Base-by-base conservation (phyloP, 1,140 invertebrate species). In the Drosophila biarmipes region DNA sequence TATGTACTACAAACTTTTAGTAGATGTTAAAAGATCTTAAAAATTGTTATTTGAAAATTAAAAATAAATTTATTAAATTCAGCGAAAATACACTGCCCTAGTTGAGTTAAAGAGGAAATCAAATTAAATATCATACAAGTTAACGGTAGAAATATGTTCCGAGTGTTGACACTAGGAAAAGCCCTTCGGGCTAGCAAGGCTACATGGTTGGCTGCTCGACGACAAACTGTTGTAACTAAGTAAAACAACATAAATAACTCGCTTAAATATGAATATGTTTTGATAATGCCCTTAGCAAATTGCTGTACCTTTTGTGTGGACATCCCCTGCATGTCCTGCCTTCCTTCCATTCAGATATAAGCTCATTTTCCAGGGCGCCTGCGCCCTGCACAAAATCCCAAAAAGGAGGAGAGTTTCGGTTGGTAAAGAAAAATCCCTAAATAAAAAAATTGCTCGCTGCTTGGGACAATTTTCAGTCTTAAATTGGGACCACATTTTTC, bases 271-370 rank as follows among this genome's bases (percentile, higher is more conserved):
- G 59, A 67, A 67, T 67, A 67, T 67, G 63, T 67, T 67, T 67
- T 67, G 63, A 64, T 64, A 67, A 67, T 67, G 63, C 63, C 63
- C 49, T 14, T 21, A 48, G 63, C 55, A 67, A 75, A 69, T 72
- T 64, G 51, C 72, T 80, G 64, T 81, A 81, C 62, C 80, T 77
- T 51, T 59, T 46, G 66, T 42, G 43, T 17, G 56, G 35, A 62
- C 69, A 48, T 27, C 55, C 43, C 57, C 52, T 49, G 40, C 19
- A 31, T 27, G 19, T 38, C 55, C 72, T 64, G 67, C 67, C 73
- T 75, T 29, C 17, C 57, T 59, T 37, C 53, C 14, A 19, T 27
- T 12, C 11, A 42, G 31, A 38, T 24, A 55, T 55, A 48, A 67
- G 42, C 45, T 51, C 59, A 67, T 64, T 67, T 62, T 67, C 63